Base-by-base conservation (phyloP, 2,113 vertebrate genomes). In the Planiliza haematocheilus region DNA sequence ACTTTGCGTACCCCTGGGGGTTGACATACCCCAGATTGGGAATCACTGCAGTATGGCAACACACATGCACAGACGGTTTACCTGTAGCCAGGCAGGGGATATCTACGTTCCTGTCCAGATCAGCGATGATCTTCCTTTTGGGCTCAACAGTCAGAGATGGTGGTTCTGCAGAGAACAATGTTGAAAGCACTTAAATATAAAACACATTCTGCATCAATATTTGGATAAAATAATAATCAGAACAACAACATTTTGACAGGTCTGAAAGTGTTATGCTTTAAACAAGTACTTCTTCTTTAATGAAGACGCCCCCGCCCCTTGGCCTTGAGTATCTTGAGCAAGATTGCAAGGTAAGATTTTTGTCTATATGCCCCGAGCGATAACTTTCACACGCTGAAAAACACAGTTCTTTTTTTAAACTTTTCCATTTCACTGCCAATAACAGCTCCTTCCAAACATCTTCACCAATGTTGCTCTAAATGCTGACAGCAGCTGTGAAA, bases 71-170 rank as follows among this genome's bases (percentile, higher is more conserved):
- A n/a, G 17, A 13, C 1, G 10, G 83, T 91, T 92, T 87, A 99
- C 97, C 97, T 94, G 94, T 93, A 2, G 95, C 97, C 68, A 89
- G 91, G 84, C 97, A 99, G 2, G 84, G 84, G 59, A 99, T 93
- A 43, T 97, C 95, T 71, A 97, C 92, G 0, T 90, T 96, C 71
- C 93, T 95, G 75, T 96, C 96, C n/a, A 92, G 93, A 43, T 96
- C 94, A 1, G 85, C 95, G 39, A 93, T 74, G 70, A 95, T 94
- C 83, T 92, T 94, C 1, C 68, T 90, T 66, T 90, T 90, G 0
- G 97, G 97, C 24, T 96, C 94, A 7, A 91, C 81, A 0, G 93
- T 95, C 14, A 99, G 95, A 77, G 94, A 93, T 0, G 97, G 97
- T 0, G 91, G 90, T 76, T 97, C 97, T 99, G 93, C 48, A 79